A percentile compares a stretch with the other conserved stretches of the same genome.
phyloP scores from a whole-genome alignment of 2,888 invertebrate species.

The Augochlorella aurata region DNA sequence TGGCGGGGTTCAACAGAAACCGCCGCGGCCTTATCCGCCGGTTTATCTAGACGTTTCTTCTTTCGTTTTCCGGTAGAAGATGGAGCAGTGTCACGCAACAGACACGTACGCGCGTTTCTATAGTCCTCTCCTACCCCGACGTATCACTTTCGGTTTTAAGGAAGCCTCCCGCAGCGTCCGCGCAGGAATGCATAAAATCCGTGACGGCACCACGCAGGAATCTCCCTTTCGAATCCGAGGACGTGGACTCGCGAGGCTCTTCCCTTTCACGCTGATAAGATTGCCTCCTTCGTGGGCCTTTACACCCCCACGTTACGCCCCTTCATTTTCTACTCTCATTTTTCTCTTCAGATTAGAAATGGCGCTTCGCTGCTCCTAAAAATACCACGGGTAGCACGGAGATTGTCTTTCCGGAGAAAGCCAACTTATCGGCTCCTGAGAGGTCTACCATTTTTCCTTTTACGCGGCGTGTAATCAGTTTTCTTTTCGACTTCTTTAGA shows the following conservation, averaged over 20 bases:
- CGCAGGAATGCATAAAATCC: constrained; percentile 73
- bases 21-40: constrained; percentile 24
- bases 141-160: constrained; percentile 76
- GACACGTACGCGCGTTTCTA: background rate
- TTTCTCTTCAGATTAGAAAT: background rate
- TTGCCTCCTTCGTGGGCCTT: background rate
- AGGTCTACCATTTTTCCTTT: too few relatives aligned
- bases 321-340: background rate
- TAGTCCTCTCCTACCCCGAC: constrained; percentile 49
- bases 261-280: constrained; percentile 56
- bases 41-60: constrained; percentile 20
- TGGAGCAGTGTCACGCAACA: constrained; percentile 38
- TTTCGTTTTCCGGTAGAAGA: constrained; percentile 29
- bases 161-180: constrained; percentile 68
- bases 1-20: background rate
- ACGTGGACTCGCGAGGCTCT: constrained; percentile 67
- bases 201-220: constrained; percentile 76
- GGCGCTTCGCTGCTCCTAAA: background rate
- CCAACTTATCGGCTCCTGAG: background rate
- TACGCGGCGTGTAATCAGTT: too few relatives aligned
- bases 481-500: background rate
- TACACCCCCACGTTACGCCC: background rate
- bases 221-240: constrained; percentile 76
- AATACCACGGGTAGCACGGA: background rate
- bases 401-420: background rate